A percentile compares a stretch with the other conserved stretches of the same genome.
phyloP scores from a whole-genome alignment of 2,888 invertebrate species.

The Rhaphigaster nebulosa region DNA sequence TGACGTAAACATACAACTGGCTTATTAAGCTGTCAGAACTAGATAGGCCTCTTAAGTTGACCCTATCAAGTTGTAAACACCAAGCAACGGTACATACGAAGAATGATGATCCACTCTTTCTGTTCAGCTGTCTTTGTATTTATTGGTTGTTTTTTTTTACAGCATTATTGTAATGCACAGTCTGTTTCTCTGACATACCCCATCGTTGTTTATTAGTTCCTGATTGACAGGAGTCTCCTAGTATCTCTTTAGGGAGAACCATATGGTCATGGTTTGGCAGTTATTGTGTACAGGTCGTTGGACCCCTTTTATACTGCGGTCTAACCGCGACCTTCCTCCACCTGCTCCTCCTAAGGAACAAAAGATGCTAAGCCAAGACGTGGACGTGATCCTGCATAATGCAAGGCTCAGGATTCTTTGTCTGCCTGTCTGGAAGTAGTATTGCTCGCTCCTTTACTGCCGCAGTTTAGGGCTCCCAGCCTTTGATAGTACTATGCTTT shows the following conservation, averaged over 20 bases:
- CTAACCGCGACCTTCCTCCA: conserved; percentile 36
- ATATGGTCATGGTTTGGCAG: conserved; percentile 23
- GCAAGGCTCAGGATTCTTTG: conserved; percentile 25
- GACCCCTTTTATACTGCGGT: conserved; percentile 33
- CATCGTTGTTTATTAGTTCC: background rate
- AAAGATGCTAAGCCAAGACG: conserved; percentile 33
- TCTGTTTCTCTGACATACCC: background rate
- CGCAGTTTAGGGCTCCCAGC: background rate
- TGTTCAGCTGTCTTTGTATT: background rate
- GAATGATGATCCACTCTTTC: background rate
- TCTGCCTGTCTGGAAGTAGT: background rate
- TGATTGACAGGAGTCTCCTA: background rate
- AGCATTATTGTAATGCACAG: background rate
- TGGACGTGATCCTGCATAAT: conserved; percentile 33
- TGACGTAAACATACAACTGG: background rate
- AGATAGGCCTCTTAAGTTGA: background rate
- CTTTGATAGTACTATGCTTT: background rate
- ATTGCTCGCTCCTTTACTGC: background rate
- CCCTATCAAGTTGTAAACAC: background rate
- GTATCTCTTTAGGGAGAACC: background rate
- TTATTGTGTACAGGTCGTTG: conserved; percentile 25
- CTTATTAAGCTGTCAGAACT: conserved; percentile 3
- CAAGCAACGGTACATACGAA: background rate
- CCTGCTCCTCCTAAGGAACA: conserved; percentile 36
- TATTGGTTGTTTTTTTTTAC: background rate